phyloP scores from a whole-genome alignment of 2,888 invertebrate species.

The Philaethria dido region DNA sequence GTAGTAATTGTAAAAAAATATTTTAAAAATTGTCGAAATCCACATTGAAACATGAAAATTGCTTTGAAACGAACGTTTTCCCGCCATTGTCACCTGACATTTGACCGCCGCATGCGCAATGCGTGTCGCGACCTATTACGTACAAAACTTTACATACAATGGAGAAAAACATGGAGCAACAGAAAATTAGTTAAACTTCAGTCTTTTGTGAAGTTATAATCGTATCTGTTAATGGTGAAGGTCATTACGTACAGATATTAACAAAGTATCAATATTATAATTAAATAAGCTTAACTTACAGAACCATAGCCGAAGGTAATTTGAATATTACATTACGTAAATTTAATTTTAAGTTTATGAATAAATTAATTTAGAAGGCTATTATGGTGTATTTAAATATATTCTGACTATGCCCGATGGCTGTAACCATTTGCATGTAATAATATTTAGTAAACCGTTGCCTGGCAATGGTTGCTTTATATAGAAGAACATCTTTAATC shows the following conservation, averaged over 20 bases:
- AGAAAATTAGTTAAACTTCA: constrained; percentile 46
- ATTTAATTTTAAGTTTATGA: not conserved
- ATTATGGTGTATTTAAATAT: not conserved
- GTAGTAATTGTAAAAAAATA: constrained; percentile 19
- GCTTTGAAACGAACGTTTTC: constrained; percentile 48
- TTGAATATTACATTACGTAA: not conserved
- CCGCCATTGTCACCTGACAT: constrained; percentile 70
- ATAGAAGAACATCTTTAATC: too few relatives aligned
- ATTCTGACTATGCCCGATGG: not conserved
- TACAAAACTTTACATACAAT: constrained; percentile 74
- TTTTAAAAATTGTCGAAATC: constrained; percentile 23
- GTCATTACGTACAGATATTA: not conserved
- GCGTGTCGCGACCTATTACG: constrained; percentile 68
- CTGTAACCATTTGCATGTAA: not conserved
- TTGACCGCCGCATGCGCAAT: constrained; percentile 78
- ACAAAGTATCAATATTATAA: constrained; percentile 6
- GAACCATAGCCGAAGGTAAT: not conserved
- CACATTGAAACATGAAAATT: constrained; percentile 42
- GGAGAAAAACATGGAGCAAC: constrained; percentile 51
- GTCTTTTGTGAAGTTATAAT: constrained; percentile 29
- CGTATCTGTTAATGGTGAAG: constrained; percentile 7
- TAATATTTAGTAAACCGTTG: not conserved
- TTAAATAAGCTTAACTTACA: not conserved
- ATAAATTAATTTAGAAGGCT: not conserved
- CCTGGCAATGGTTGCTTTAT: too few relatives aligned